Conservation (phyloP, 1,140 invertebrate species). For the Sitodiplosis mosellana region DNA sequence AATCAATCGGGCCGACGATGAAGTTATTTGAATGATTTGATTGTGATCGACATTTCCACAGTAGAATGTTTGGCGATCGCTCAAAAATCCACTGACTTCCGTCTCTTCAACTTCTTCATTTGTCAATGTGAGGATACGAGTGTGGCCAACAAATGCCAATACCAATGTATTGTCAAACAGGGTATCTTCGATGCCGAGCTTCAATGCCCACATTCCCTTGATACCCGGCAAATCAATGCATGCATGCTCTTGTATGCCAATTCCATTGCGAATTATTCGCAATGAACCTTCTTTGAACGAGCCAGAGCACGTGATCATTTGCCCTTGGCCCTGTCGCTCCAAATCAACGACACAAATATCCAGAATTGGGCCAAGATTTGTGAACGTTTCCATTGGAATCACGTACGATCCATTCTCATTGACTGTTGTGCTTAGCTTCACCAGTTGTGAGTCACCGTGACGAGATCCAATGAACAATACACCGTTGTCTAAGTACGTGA, state of each 20-base stretch:
- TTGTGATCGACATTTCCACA: conserved; percentile 61
- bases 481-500: conserved; percentile 98
- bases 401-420: conserved; percentile 83
- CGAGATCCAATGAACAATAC: conserved; percentile 94
- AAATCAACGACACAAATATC: conserved; percentile 96
- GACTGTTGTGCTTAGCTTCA: conserved; percentile 71
- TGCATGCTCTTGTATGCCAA: conserved; percentile 94
- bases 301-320: conserved; percentile 94
- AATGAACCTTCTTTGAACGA: conserved; percentile 94
- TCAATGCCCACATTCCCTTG: conserved; percentile 92
- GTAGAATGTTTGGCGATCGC: conserved; percentile 81
- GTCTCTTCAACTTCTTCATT: conserved; percentile 97
- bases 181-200: conserved; percentile 38
- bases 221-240: conserved; percentile 92
- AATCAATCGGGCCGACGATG: conserved; percentile 46
- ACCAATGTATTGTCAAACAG: conserved; percentile 72
- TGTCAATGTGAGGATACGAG: conserved; percentile 67
- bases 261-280: conserved; percentile 91
- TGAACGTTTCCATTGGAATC: conserved; percentile 87
- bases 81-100: conserved; percentile 74
- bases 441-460: conserved; percentile 89
- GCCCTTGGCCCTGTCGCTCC: conserved; percentile 92
- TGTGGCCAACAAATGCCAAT: conserved; percentile 86
- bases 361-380: conserved; percentile 90
- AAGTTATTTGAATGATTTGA: conserved; percentile 42